Evolutionary conservation across 2,888 invertebrate genomes (phyloP), one percentile per base, ranked within the genome.

Genomic region (Drosophila siamana): DNA sequence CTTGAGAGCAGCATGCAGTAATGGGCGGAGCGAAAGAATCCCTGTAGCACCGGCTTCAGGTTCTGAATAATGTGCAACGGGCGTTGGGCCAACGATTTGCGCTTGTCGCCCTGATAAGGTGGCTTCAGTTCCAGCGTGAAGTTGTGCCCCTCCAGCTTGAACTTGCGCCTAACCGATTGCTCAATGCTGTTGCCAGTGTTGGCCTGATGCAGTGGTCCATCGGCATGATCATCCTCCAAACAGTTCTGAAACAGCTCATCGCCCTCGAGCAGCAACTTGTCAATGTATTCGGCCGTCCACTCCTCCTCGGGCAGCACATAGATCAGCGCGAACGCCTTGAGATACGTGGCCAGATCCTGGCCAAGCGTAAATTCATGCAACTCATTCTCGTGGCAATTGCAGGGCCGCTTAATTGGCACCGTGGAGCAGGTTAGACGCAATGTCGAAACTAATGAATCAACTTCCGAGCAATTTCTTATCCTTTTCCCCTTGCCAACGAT

Each of bases 321-420:
- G 16, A 90, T 76, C 51, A 90, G 79, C 0, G 90, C 91, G 60
- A 90, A 91, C 0, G 90, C 92, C 44, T 90, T 80, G 0, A 92
- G 62, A 62, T 81, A 87, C 0, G 77, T 87, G 1, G 88, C 83
- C 46, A 78, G 90, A 1, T 88, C 84, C 24, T 83, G 77, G 0
- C 72, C 55, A 5, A 59, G n/a, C n/a, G 68, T 40, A 3, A 78
- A 54, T 0, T 46, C n/a, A 4, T 65, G 66, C 7, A 63, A 51
- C 36, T 78, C 48, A 19, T 62, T 22, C 9, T 33, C 33, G 0
- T 15, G 6, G 22, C 28, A 28, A 16, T 52, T 15, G 26, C 38
- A 6, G n/a, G 22, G 36, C 64, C 26, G 61, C 46, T 19, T 54
- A 5, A 52, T 9, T 19, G 47, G 57, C 5, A 16, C 7, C 11